Conservation (phyloP, 2,113 vertebrate genomes). For the Lichenostomus cassidix region DNA sequence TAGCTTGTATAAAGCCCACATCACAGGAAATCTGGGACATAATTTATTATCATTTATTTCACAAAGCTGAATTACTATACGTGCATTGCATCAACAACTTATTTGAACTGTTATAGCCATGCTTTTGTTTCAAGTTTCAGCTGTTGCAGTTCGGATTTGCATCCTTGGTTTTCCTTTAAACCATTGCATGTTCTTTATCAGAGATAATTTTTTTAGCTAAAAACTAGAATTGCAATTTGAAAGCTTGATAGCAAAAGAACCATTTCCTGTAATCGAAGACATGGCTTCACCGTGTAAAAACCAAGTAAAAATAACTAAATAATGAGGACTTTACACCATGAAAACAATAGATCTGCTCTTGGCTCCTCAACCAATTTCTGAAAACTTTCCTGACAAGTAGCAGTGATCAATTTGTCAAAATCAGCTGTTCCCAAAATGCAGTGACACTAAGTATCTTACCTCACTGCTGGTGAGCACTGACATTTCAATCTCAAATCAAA, state of each 20-base stretch:
- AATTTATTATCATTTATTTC: not conserved
- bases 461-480: not conserved
- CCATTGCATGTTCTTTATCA: slow-evolving; percentile 24
- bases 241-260: slow-evolving; percentile 35
- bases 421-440: not conserved
- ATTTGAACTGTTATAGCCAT: not conserved
- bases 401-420: slow-evolving; percentile 43
- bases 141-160: not conserved
- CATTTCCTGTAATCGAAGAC: slow-evolving; percentile 36
- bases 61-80: not conserved
- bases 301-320: slow-evolving; percentile 10
- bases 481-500: not conserved
- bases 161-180: not conserved
- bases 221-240: slow-evolving; percentile 21
- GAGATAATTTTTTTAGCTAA: slow-evolving; percentile 21
- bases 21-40: not conserved
- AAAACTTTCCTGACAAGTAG: slow-evolving; percentile 35
- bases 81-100: not conserved
- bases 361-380: not conserved
- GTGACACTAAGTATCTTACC: not conserved
- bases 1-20: not conserved
- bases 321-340: not conserved
- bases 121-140: not conserved
- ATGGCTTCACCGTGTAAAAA: slow-evolving; percentile 1
- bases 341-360: slow-evolving; percentile 51